phyloP scores from a whole-genome alignment of 2,797 vertebrate species.

The Orestias chungarensis region DNA sequence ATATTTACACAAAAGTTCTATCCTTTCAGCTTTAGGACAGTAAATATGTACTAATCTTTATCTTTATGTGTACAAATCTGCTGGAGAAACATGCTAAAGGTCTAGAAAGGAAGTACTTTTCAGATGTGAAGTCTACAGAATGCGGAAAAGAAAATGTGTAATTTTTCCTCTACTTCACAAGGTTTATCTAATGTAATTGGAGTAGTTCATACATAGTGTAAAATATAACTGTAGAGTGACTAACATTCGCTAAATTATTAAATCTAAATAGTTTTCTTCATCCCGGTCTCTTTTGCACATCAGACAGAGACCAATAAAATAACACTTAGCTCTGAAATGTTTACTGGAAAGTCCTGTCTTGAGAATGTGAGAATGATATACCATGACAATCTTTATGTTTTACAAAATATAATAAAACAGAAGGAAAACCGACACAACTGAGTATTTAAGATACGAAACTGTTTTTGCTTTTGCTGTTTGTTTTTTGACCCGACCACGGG shows the following conservation, averaged over 20 bases:
- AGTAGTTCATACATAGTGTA: too few relatives aligned
- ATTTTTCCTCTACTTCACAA: not conserved
- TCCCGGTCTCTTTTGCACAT: not conserved
- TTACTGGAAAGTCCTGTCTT: not conserved
- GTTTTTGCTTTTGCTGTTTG: not conserved
- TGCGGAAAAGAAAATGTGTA: not conserved
- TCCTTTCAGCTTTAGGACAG: too few relatives aligned
- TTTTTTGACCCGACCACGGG: constrained; percentile 21
- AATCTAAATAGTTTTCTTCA: not conserved
- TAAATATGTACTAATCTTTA: too few relatives aligned
- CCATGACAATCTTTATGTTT: not conserved
- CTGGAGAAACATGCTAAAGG: too few relatives aligned
- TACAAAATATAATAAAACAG: not conserved
- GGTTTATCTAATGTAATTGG: not conserved
- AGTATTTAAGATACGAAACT: not conserved
- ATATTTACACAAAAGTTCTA: too few relatives aligned
- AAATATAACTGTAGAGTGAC: not conserved
- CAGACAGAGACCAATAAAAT: not conserved
- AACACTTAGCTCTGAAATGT: not conserved
- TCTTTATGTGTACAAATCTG: too few relatives aligned
- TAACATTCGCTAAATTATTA: not conserved
- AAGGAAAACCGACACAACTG: not conserved
- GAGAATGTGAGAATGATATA: not conserved
- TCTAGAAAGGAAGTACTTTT: too few relatives aligned
- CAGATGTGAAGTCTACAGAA: too few relatives aligned